Evolutionary conservation across 2,797 vertebrate species (phyloP).

Genomic region (Champsocephalus gunnari): DNA sequence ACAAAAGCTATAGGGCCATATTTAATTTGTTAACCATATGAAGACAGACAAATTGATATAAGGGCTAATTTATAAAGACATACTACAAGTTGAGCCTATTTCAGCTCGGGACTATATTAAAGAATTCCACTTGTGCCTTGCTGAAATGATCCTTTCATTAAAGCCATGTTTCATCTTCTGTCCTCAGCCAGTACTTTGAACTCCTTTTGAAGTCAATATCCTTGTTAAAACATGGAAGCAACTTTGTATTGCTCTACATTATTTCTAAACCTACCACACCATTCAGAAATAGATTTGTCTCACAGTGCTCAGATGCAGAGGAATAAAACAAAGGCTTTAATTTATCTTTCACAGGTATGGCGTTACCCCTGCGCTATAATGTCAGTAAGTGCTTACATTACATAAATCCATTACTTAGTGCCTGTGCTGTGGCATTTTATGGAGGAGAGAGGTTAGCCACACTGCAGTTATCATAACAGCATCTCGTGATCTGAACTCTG

Average conservation of each 20-base stretch:
- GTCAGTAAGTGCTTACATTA: constrained; percentile 88
- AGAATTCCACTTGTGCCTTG: constrained; percentile 32
- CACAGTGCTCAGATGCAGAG: constrained; percentile 48
- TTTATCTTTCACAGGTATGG: constrained; percentile 78
- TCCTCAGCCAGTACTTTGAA: constrained; percentile 52
- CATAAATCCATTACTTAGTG: constrained; percentile 88
- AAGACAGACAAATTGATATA: constrained; percentile 9
- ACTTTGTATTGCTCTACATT: constrained; percentile 44
- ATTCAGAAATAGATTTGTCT: constrained; percentile 54
- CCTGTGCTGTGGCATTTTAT: constrained; percentile 85
- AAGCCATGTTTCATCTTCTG: constrained; percentile 56
- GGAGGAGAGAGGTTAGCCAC: constrained; percentile 86
- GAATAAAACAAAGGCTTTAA: constrained; percentile 72
- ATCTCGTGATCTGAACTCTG: constrained; percentile 86
- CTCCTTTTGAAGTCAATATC: constrained; percentile 62
- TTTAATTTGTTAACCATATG: not conserved
- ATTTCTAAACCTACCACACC: constrained; percentile 18
- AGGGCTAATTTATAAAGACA: constrained; percentile 14
- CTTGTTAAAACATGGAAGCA: constrained; percentile 59
- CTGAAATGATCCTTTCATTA: constrained; percentile 59
- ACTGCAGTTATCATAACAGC: constrained; percentile 86
- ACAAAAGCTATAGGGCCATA: not conserved
- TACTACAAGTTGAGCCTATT: constrained; percentile 16
- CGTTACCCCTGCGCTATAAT: constrained; percentile 80
- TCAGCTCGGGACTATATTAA: constrained; percentile 32